A percentile compares a stretch with the other conserved stretches of the same genome.
These are phyloP conservation scores for Pseudopodoces humilis DNA, from an alignment of 2,113 vertebrate species.

Conservation along the genomic window DNA sequence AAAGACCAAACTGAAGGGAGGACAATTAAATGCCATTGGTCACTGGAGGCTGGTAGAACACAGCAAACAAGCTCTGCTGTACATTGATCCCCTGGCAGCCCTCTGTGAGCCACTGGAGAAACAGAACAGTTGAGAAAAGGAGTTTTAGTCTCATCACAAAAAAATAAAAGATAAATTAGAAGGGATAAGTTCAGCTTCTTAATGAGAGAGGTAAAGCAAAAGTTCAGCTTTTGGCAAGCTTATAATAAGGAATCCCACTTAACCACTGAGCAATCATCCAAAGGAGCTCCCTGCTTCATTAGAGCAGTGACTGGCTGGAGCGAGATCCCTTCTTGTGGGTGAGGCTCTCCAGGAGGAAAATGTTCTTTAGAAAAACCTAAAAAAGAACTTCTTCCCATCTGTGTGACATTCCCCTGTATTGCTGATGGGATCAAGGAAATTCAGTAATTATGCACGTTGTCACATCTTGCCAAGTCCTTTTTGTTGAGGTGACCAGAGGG, in stretches of 20 bases:
- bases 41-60: neutral
- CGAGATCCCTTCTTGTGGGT: neutral
- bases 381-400: neutral
- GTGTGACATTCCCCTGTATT: fast-evolving
- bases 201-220: neutral
- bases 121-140: neutral
- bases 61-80: neutral
- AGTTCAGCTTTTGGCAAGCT: neutral
- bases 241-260: neutral
- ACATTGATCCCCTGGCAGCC: neutral
- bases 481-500: neutral
- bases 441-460: fast-evolving
- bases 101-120: neutral
- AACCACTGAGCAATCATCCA: neutral
- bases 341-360: neutral
- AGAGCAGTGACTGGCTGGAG: neutral
- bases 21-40: neutral
- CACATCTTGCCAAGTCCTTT: neutral
- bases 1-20: neutral
- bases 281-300: neutral
- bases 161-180: neutral
- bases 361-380: neutral
- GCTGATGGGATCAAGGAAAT: neutral
- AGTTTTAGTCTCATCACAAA: neutral
- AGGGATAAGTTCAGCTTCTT: neutral